Percentiles rank a stretch among this genome's conserved stretches.
Conservation (phyloP, 2,888 invertebrate genomes). For the Cancer borealis region DNA sequence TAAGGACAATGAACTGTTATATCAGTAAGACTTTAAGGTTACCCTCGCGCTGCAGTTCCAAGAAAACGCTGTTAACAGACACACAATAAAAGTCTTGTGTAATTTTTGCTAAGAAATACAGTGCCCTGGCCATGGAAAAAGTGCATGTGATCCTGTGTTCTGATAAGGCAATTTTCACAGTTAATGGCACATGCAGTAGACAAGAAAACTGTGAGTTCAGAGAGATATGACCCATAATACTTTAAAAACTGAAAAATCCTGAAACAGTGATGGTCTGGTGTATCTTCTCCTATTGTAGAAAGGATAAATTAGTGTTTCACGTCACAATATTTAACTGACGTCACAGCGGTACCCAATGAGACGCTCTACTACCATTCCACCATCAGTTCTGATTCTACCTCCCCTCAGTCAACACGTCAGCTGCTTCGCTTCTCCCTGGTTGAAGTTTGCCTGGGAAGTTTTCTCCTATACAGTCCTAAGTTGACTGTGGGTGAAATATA, state of each 20-base stretch:
- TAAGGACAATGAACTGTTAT: background rate
- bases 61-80: background rate
- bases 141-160: background rate
- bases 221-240: background rate
- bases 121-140: background rate
- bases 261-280: background rate
- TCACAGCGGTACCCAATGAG: too few species aligned
- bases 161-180: background rate
- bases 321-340: too few species aligned
- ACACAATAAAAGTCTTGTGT: background rate
- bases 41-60: background rate
- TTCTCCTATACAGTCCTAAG: too few species aligned
- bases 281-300: background rate
- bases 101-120: background rate
- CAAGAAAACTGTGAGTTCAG: background rate
- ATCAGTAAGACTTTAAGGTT: background rate
- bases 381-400: too few species aligned
- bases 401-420: too few species aligned
- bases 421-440: too few species aligned
- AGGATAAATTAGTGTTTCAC: background rate
- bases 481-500: too few species aligned
- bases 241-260: background rate
- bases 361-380: too few species aligned
- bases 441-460: too few species aligned
- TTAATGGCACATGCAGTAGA: background rate